phyloP scores from a whole-genome alignment of 2,113 vertebrate species.

The Uria lomvia region DNA sequence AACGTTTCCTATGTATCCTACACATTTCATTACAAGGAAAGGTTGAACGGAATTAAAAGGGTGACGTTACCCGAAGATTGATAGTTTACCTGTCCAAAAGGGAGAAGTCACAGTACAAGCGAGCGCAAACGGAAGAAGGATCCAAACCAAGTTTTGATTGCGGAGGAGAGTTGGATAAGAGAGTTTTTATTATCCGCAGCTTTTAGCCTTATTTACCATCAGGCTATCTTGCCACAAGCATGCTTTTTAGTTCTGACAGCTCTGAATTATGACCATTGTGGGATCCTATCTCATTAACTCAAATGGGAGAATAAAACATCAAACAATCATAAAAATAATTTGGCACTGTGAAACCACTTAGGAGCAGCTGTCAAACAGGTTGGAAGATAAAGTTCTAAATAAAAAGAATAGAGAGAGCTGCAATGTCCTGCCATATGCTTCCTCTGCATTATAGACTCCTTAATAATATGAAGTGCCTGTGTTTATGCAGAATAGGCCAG shows the following conservation, averaged over 20 bases:
- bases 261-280: slow-evolving; percentile 89
- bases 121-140: slow-evolving; percentile 67
- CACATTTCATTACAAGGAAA: slow-evolving; percentile 68
- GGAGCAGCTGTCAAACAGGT: slow-evolving; percentile 89
- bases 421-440: slow-evolving; percentile 82
- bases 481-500: slow-evolving; percentile 83
- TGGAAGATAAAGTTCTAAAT: slow-evolving; percentile 91
- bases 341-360: slow-evolving; percentile 91
- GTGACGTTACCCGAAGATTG: slow-evolving; percentile 32
- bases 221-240: slow-evolving; percentile 79
- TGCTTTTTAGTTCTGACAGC: slow-evolving; percentile 89
- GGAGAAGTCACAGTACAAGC: not conserved
- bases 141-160: slow-evolving; percentile 72
- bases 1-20: slow-evolving; percentile 68
- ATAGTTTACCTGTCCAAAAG: slow-evolving; percentile 44
- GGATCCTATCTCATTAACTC: slow-evolving; percentile 96
- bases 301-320: slow-evolving; percentile 91
- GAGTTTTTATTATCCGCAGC: slow-evolving; percentile 76
- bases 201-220: slow-evolving; percentile 84
- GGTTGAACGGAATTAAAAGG: slow-evolving; percentile 62
- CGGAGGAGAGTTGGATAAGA: slow-evolving; percentile 67
- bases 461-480: slow-evolving; percentile 90
- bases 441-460: slow-evolving; percentile 80
- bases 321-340: slow-evolving; percentile 96
- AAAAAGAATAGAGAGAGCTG: slow-evolving; percentile 77